A percentile compares a stretch with the other conserved stretches of the same genome.
These are phyloP conservation scores for Tetropium fuscum DNA, from an alignment of 2,888 invertebrate species.

Conservation along the genomic window DNA sequence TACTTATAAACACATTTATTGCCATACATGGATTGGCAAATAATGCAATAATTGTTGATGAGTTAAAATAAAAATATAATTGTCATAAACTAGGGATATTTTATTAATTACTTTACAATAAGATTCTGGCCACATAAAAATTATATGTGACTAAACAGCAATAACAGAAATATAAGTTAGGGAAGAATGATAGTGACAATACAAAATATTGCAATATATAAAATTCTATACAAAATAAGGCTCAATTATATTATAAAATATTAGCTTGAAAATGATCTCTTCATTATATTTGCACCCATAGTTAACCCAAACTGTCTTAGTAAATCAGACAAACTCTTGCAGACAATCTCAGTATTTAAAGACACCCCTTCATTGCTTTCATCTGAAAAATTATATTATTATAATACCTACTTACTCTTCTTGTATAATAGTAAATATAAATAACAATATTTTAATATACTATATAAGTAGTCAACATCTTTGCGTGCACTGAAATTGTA, in stretches of 20 bases:
- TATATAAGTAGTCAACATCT: too few species aligned
- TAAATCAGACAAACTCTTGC: slow-evolving; percentile 57
- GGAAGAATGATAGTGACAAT: slow-evolving; percentile 3
- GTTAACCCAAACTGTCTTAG: slow-evolving; percentile 59
- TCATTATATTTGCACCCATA: slow-evolving; percentile 57
- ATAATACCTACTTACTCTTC: too few species aligned
- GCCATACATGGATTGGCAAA: too few species aligned
- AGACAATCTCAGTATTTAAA: slow-evolving; percentile 59
- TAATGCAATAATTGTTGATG: too few species aligned
- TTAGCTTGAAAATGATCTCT: slow-evolving; percentile 40
- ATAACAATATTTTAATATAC: too few species aligned
- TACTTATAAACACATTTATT: too few species aligned
- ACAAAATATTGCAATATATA: slow-evolving; percentile 28
- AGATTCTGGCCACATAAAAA: slow-evolving; percentile 15
- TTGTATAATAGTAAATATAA: too few species aligned
- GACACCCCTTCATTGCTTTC: slow-evolving; percentile 47
- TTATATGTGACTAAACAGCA: slow-evolving; percentile 10
- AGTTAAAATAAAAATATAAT: too few species aligned
- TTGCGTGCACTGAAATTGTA: too few species aligned
- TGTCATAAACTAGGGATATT: too few species aligned
- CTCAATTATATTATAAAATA: slow-evolving; percentile 18
- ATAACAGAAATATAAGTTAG: background rate
- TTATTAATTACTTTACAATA: slow-evolving; percentile 12
- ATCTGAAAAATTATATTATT: too few species aligned
- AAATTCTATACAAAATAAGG: slow-evolving; percentile 27